Evolutionary conservation across 2,113 vertebrate species (phyloP).

Genomic region (Indri indri): DNA sequence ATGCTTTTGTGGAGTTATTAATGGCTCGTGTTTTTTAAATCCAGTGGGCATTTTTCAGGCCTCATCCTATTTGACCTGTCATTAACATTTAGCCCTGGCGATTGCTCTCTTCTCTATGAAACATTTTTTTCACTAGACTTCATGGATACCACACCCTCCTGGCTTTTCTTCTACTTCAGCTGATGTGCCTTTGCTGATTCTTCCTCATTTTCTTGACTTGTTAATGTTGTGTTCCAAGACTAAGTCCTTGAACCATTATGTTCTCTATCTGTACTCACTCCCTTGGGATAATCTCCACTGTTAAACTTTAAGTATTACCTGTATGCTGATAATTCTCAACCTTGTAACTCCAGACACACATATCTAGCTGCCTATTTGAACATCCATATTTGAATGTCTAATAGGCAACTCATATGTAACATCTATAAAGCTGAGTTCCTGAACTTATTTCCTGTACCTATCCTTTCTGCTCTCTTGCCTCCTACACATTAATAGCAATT

Average conservation of each 20-base stretch:
- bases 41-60: neutral
- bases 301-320: neutral
- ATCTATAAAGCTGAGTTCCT: neutral
- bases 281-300: neutral
- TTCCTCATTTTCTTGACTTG: neutral
- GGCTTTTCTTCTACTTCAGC: neutral
- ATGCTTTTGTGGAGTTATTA: neutral
- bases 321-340: neutral
- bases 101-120: neutral
- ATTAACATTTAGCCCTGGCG: neutral
- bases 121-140: neutral
- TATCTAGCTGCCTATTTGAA: neutral
- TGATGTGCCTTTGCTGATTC: neutral
- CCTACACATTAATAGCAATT: neutral
- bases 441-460: neutral
- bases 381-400: neutral
- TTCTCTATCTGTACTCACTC: neutral
- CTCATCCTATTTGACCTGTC: neutral
- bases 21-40: slow-evolving; percentile 14
- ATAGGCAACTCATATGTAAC: neutral
- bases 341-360: neutral
- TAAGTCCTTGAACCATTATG: slow-evolving; percentile 27
- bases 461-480: neutral
- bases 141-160: neutral
- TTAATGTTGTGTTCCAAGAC: neutral